Conservation (phyloP, 2,797 vertebrate genomes). For the Helostoma temminkii region DNA sequence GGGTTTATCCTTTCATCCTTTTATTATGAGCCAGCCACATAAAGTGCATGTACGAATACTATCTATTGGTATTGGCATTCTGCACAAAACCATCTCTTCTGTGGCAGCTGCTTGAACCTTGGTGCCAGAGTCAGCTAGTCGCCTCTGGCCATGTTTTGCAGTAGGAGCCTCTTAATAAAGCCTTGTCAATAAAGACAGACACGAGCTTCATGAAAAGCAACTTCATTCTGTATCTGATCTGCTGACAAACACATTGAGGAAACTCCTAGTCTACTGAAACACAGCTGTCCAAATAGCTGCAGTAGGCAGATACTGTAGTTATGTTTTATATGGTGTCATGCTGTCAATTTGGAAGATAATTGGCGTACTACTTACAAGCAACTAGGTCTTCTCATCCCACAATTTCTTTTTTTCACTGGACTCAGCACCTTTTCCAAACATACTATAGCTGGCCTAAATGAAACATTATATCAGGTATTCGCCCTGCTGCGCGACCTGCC, state of each 20-base stretch:
- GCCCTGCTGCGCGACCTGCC: conserved; percentile 73
- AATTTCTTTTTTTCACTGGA: conserved; percentile 47
- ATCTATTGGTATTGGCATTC: conserved; percentile 55
- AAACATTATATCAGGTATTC: conserved; percentile 80
- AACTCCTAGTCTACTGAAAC: conserved; percentile 5
- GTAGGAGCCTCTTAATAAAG: conserved; percentile 70
- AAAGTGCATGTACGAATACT: no score
- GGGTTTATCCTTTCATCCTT: conserved; percentile 41
- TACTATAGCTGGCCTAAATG: conserved; percentile 67
- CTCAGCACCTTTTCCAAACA: conserved; percentile 55
- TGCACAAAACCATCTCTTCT: conserved; percentile 34
- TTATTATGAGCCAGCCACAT: no score
- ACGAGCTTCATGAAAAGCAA: conserved; percentile 48
- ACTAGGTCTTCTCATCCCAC: background rate
- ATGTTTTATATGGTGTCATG: background rate
- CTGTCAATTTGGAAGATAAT: conserved; percentile 10
- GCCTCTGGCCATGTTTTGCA: conserved; percentile 73
- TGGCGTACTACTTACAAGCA: conserved; percentile 1
- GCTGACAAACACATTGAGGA: conserved; percentile 18
- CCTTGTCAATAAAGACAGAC: conserved; percentile 78
- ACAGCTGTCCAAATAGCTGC: conserved; percentile 14
- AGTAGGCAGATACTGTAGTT: background rate
- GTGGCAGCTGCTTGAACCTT: conserved; percentile 47
- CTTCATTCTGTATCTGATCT: conserved; percentile 54
- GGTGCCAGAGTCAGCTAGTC: conserved; percentile 41